Conservation (phyloP, 2,113 vertebrate genomes). For the Gopherus evgoodei region DNA sequence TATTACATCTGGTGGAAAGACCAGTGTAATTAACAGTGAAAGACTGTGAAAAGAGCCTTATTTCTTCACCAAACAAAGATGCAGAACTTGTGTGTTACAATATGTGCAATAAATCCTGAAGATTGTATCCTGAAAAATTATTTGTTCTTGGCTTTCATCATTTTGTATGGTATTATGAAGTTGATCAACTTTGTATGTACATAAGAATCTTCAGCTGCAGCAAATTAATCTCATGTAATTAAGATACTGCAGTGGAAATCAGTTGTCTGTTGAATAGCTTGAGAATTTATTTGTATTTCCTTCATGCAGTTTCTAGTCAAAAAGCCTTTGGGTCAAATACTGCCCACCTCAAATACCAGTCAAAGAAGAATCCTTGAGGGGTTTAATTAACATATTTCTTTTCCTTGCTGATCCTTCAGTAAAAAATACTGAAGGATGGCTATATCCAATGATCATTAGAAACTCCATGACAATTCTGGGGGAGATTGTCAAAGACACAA, state of each 20-base stretch:
- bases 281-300: neutral
- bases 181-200: neutral
- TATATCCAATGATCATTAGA: rapidly evolving
- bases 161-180: neutral
- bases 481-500: neutral
- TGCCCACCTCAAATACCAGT: neutral
- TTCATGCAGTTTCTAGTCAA: neutral
- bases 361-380: neutral
- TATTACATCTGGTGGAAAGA: neutral
- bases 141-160: neutral
- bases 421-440: rapidly evolving
- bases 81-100: neutral
- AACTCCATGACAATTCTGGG: neutral
- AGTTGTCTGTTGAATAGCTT: neutral
- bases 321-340: neutral
- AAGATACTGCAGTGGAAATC: neutral
- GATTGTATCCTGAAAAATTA: neutral
- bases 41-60: rapidly evolving
- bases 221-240: neutral
- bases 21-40: neutral
- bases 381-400: neutral
- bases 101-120: neutral
- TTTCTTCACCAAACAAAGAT: neutral
- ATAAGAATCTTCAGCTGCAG: neutral
- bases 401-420: neutral